These are phyloP conservation scores for Phoeniculus purpureus DNA, from an alignment of 2,797 vertebrate species.

Conservation along the genomic window DNA sequence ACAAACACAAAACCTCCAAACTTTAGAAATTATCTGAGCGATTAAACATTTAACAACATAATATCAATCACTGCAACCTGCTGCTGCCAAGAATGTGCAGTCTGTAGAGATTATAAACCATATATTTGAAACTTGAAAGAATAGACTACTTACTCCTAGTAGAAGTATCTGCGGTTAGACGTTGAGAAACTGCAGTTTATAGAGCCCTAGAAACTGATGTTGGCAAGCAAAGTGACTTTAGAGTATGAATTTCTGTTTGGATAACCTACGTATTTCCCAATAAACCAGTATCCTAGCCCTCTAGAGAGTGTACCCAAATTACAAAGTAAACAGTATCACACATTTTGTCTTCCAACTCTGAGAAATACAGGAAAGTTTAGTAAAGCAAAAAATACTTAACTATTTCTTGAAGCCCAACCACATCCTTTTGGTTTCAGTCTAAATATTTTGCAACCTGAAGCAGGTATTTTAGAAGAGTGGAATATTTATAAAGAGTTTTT, in stretches of 20 bases:
- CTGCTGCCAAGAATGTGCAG: neutral
- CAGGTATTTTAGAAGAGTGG: conserved; percentile 7
- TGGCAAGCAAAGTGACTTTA: neutral
- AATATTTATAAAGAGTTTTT: conserved; percentile 48
- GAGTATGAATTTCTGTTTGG: neutral
- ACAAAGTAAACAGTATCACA: neutral
- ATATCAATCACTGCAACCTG: neutral
- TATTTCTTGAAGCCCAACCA: neutral
- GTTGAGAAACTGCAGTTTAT: conserved; percentile 7
- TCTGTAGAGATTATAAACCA: neutral
- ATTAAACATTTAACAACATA: neutral
- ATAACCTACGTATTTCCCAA: neutral
- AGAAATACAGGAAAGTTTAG: neutral
- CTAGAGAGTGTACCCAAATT: conserved; percentile 6
- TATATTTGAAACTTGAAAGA: neutral
- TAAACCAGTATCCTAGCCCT: neutral
- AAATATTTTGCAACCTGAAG: neutral
- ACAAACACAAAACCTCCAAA: neutral
- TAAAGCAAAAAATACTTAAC: neutral
- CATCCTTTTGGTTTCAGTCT: neutral
- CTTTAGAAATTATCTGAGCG: neutral
- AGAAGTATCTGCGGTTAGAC: neutral
- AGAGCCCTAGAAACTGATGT: neutral
- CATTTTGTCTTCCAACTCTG: conserved; percentile 5
- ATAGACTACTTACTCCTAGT: neutral